Base-by-base conservation (phyloP, 2,888 invertebrate species). In the Dicycla oo region DNA sequence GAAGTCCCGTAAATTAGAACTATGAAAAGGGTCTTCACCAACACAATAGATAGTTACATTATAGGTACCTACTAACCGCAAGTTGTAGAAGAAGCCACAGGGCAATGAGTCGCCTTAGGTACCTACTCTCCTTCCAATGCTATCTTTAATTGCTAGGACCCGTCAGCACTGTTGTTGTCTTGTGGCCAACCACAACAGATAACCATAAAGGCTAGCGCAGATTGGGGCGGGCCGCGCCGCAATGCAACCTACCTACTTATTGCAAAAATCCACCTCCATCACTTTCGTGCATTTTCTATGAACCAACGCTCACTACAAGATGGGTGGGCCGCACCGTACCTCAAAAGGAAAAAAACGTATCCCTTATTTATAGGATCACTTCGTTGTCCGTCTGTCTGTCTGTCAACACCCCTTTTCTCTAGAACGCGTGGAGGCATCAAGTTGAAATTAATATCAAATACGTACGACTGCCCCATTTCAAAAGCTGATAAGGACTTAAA, bases 61-160 rank as follows among this genome's bases (percentile, higher is more conserved):
- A 61, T 30, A n/a, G n/a, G n/a, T n/a, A n/a, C n/a, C n/a, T n/a
- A 15, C 11, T 58, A 60, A 66, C n/a, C 58, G 18, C 66, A 66
- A 45, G 0, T 18, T 23, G 5, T 45, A 23, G 34, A 38, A 26
- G 47, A 38, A 26, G 47, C 38, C 60, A 8, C 8, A 34, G 18
- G 13, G n/a, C 30, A 23, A 65, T n/a, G 18, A 8, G 43, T 40
- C 38, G 20, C 18, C 20, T 6, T 57, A 26, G 34, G 18, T 15
- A 51, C 51, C 6, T 61, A 61, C 15, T 38, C 66, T 13, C 10
- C 47, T 38, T 67, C 26, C 15, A 38, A 20, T 23, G 15, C 23
- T 47, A 38, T 64, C 8, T 5, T 40, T 54, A 38, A 20, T 40
- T 64, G 38, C 38, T 13, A 18, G 10, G 15, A 11, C 40, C 7